Conservation (phyloP, 2,888 invertebrate genomes). For the Cosmorhoe ocellata region DNA sequence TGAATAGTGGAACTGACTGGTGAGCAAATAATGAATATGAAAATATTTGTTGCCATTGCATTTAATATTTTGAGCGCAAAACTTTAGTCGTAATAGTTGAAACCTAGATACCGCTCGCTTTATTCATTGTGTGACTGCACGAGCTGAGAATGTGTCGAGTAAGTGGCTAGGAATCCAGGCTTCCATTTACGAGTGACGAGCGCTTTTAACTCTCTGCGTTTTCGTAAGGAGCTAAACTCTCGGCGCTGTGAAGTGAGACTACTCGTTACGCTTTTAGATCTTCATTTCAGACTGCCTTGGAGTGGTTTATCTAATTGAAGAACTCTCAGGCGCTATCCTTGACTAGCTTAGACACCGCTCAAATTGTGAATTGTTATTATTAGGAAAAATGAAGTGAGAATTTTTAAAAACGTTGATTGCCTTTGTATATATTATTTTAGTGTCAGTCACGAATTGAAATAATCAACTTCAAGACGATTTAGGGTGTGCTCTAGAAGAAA, state of each 20-base stretch:
- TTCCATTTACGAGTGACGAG: slow-evolving; percentile 44
- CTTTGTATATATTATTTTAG: too few relatives aligned
- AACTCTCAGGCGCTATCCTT: too few relatives aligned
- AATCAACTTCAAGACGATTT: too few relatives aligned
- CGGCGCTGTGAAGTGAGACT: slow-evolving; percentile 33
- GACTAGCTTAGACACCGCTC: too few relatives aligned
- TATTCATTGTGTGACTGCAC: slow-evolving; percentile 45
- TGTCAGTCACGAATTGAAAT: too few relatives aligned
- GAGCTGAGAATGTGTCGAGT: slow-evolving; percentile 46
- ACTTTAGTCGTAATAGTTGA: background rate
- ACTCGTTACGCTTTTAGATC: slow-evolving; percentile 24
- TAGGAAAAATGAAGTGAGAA: too few relatives aligned
- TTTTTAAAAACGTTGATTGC: too few relatives aligned
- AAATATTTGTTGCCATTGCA: too few relatives aligned
- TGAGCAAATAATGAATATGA: background rate
- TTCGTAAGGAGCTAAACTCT: slow-evolving; percentile 33
- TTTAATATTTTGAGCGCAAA: too few relatives aligned
- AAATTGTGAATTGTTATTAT: too few relatives aligned
- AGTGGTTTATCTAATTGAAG: background rate
- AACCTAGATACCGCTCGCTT: slow-evolving; percentile 12
- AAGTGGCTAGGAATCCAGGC: slow-evolving; percentile 47
- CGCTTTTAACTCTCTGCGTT: slow-evolving; percentile 36
- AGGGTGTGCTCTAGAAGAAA: too few relatives aligned
- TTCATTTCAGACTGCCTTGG: slow-evolving; percentile 16
- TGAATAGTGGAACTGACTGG: slow-evolving; percentile 15